Evolutionary conservation across 1,140 invertebrate species (phyloP), one percentile per base, ranked within the genome.

Genomic region (Zaprionus gabonicus): DNA sequence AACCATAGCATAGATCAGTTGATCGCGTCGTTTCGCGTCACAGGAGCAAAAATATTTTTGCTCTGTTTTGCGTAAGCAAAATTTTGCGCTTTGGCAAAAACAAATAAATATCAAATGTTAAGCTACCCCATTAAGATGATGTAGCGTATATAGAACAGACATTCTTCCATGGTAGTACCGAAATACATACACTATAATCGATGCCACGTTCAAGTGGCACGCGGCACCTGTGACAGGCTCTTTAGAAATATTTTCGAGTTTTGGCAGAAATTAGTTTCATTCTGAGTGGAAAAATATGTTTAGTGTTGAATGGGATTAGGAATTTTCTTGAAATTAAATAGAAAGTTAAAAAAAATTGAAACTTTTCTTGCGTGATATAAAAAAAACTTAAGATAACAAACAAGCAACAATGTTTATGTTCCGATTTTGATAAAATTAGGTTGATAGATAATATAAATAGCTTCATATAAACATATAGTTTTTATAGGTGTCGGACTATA

Each of bases 81-180:
- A 75, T 66, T 78, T 58, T 62, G 63, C 60, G 63, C 59, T 79
- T 83, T 83, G 71, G 77, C 73, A 69, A 78, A 72, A 86, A 80
- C 84, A 86, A 88, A 83, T 86, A 88, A 86, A 88, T 86, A 83
- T 72, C 64, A 67, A 77, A 86, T 80, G 75, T 83, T 83, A 86
- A 88, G 71, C 84, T 46, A 46, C 41, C 41, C 68, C 82, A 83
- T 69, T 83, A 85, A 73, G 76, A 78, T 59, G 31, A 66, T 34
- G 68, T 73, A 51, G 31, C 38, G 44, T 53, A 67, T 58, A 41
- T 34, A 34, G 9, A 15, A 34, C 58, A 44, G 41, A 25, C 44
- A 53, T 53, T 20, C 51, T 38, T 46, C 6, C n/a, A 41, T 23
- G 4, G 17, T 13, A 55, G 25, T 34, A 51, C n/a, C 20, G 6